Evolutionary conservation across 2,113 vertebrate genomes (phyloP).

Genomic region (Orcinus orca): DNA sequence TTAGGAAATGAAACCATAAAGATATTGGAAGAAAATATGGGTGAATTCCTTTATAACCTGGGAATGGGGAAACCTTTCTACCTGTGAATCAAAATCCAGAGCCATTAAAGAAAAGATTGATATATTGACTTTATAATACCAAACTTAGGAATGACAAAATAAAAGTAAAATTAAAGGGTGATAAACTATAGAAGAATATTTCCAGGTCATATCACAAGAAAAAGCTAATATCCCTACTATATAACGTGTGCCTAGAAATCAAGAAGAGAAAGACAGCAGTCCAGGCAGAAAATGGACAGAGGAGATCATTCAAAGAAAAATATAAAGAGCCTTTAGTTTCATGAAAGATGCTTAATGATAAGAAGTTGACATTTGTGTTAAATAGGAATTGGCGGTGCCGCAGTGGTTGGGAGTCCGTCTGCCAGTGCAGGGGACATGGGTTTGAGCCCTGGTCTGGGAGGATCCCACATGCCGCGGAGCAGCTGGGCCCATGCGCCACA

Average conservation of each 20-base stretch:
- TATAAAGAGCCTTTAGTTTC: neutral
- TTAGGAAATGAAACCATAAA: neutral
- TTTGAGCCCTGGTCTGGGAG: too few species aligned
- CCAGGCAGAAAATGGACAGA: neutral
- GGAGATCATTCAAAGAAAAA: neutral
- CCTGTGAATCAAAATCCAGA: neutral
- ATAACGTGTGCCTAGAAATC: neutral
- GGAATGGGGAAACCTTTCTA: neutral
- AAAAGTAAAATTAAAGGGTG: neutral
- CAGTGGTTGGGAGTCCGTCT: too few species aligned
- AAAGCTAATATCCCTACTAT: neutral
- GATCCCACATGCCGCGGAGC: too few species aligned
- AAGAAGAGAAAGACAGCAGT: neutral
- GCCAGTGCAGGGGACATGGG: too few species aligned
- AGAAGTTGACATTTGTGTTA: neutral
- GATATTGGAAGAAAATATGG: neutral
- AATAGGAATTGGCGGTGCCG: neutral
- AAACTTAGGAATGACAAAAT: neutral
- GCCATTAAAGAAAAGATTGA: neutral
- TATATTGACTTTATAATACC: neutral
- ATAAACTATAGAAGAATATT: neutral
- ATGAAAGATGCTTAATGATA: neutral
- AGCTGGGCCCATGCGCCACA: too few species aligned
- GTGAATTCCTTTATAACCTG: neutral
- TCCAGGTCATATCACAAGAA: neutral